Conservation (phyloP, 2,797 vertebrate species). For the Aplochiton taeniatus region DNA sequence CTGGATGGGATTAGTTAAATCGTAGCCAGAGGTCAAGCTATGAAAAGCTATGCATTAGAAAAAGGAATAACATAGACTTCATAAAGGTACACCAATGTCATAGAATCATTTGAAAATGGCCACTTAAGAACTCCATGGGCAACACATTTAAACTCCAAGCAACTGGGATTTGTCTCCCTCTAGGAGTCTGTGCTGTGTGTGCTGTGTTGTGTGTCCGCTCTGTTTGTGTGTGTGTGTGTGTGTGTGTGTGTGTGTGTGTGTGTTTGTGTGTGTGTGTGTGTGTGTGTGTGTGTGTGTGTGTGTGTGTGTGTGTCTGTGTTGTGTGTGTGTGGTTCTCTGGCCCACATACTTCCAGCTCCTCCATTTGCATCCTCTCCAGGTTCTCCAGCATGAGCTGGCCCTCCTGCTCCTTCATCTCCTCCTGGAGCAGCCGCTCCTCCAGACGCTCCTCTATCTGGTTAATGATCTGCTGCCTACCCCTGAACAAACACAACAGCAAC, state of each 20-base stretch:
- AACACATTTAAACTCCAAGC: no score
- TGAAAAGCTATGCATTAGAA: no score
- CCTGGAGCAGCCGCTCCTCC: constrained; percentile 71
- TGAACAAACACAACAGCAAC: constrained; percentile 46
- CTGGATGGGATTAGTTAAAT: no score
- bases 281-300: neutral
- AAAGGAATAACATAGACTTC: no score
- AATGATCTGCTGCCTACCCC: constrained; percentile 79
- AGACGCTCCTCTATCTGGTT: constrained; percentile 80
- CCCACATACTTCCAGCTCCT: constrained; percentile 79
- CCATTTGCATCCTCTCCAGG: constrained; percentile 77
- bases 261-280: neutral
- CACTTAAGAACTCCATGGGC: no score
- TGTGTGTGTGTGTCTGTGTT: neutral
- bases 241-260: neutral
- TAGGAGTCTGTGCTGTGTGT: neutral
- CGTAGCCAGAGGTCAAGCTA: no score
- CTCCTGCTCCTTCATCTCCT: constrained; percentile 79
- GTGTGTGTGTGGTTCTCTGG: constrained; percentile 5
- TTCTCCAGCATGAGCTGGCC: constrained; percentile 71
- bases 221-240: neutral
- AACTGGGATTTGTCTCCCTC: neutral
- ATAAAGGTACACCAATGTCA: no score
- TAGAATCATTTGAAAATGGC: no score
- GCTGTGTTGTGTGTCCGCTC: neutral